Evolutionary conservation across 2,888 invertebrate species (phyloP).

Genomic region (Crossocerus cetratus): DNA sequence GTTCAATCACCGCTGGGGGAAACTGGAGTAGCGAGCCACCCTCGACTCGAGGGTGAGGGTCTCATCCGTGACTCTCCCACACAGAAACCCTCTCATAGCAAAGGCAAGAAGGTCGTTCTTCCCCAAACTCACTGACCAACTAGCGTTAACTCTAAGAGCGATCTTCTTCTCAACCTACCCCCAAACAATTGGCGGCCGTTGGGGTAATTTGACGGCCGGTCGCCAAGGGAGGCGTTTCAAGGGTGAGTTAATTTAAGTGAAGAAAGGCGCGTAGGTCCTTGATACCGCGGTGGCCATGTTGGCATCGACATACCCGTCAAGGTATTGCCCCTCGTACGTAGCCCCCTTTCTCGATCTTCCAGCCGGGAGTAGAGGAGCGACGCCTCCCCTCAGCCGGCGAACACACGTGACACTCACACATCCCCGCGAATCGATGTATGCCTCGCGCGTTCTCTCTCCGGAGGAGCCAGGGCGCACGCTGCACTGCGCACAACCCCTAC

Average conservation of each 20-base stretch:
- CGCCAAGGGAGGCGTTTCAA: too few relatives aligned
- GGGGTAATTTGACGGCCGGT: too few relatives aligned
- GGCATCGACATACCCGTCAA: constrained; percentile 58
- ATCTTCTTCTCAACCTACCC: too few relatives aligned
- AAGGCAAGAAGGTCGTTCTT: constrained; percentile 19
- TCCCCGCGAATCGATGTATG: constrained; percentile 48
- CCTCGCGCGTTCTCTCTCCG: constrained; percentile 20
- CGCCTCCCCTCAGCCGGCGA: constrained; percentile 27
- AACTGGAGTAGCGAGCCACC: constrained; percentile 36
- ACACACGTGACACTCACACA: constrained; percentile 56
- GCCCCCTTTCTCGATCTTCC: constrained; percentile 50
- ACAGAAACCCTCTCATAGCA: constrained; percentile 7
- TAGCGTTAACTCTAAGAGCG: constrained; percentile 6
- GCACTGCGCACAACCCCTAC: constrained; percentile 72
- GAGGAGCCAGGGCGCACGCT: constrained; percentile 64
- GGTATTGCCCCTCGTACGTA: constrained; percentile 41
- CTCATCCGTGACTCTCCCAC: background rate
- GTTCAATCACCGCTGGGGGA: constrained; percentile 27
- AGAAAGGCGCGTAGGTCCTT: constrained; percentile 45
- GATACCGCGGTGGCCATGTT: constrained; percentile 65
- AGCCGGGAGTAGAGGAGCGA: constrained; percentile 30
- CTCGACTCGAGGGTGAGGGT: background rate
- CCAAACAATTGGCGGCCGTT: background rate
- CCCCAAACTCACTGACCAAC: background rate
- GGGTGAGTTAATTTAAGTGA: constrained; percentile 51